Evolutionary conservation across 1,140 invertebrate species (phyloP), one percentile per base, ranked within the genome.

Genomic region (Eueides isabella): DNA sequence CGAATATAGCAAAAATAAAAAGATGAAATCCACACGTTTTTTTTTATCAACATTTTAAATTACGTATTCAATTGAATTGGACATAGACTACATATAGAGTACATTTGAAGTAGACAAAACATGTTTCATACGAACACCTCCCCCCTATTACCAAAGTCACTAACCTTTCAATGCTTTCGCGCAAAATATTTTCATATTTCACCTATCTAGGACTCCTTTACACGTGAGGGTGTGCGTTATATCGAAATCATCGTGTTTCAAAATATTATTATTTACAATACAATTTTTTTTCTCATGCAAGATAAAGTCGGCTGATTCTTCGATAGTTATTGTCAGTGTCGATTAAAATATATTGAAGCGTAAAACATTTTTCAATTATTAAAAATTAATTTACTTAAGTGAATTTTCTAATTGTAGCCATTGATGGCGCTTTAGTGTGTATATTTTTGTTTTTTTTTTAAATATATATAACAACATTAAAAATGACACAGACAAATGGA

Each of bases 81-180:
- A 87, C 85, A 87, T 84, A 81, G 80, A 83, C 84, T 85, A 78
- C 81, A 73, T 55, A 23, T 55, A 84, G 73, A 75, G 73, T 86
- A 86, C 80, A 88, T 85, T 38, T 81, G 82, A 87, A 86, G 76
- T 80, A 85, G 83, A 83, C 80, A 85, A 85, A 86, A 85, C 75
- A 77, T 80, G 78, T 80, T 76, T 81, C 78, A 66, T 73, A 76
- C 67, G 77, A 77, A 76, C 82, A 76, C 79, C 80, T 78, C 82
- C 75, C 68, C 78, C 73, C 82, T 85, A 88, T 87, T 85, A 84
- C 89, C 88, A 74, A 91, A 91, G 88, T 91, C 89, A 92, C 89
- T 92, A 92, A 92, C 90, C 90, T 92, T 92, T 90, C 86, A 87
- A 89, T 89, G 87, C 89, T 88, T 87, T 73, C 82, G 75, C 78